Conservation (phyloP, 2,888 invertebrate genomes). For the Tenthredo mesomela region DNA sequence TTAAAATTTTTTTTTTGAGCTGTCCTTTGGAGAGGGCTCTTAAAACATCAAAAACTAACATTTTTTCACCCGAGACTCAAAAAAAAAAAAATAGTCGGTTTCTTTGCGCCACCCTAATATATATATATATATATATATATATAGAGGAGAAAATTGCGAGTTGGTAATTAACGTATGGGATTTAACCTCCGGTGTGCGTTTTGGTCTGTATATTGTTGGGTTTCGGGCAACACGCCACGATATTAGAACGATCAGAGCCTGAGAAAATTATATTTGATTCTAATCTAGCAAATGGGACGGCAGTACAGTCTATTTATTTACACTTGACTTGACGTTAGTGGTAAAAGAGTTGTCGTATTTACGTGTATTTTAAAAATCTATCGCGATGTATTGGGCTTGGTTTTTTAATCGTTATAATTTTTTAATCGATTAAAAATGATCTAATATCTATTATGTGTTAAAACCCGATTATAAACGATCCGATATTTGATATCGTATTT, state of each 20-base stretch:
- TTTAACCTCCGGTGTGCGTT: slow-evolving; percentile 4
- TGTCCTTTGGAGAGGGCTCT: no score
- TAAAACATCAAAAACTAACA: no score
- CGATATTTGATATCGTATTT: neutral
- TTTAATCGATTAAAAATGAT: neutral
- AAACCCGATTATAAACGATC: neutral
- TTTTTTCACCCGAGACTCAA: no score
- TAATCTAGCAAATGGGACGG: slow-evolving; percentile 75
- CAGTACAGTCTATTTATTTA: slow-evolving; percentile 73
- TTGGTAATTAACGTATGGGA: slow-evolving; percentile 21
- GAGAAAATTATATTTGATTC: slow-evolving; percentile 75
- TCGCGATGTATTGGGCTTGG: neutral
- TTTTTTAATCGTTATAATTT: neutral
- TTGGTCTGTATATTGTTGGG: slow-evolving; percentile 22
- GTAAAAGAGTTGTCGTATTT: slow-evolving; percentile 41
- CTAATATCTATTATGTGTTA: neutral
- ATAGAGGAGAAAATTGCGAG: slow-evolving; percentile 5
- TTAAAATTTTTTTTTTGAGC: no score
- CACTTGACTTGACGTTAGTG: slow-evolving; percentile 66
- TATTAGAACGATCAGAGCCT: slow-evolving; percentile 57
- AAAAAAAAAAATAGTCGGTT: no score
- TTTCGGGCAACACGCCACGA: slow-evolving; percentile 40
- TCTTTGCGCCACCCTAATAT: no score
- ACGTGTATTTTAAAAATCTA: neutral
- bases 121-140: no score